Base-by-base conservation (phyloP, 2,113 vertebrate genomes). In the Bubalus kerabau region DNA sequence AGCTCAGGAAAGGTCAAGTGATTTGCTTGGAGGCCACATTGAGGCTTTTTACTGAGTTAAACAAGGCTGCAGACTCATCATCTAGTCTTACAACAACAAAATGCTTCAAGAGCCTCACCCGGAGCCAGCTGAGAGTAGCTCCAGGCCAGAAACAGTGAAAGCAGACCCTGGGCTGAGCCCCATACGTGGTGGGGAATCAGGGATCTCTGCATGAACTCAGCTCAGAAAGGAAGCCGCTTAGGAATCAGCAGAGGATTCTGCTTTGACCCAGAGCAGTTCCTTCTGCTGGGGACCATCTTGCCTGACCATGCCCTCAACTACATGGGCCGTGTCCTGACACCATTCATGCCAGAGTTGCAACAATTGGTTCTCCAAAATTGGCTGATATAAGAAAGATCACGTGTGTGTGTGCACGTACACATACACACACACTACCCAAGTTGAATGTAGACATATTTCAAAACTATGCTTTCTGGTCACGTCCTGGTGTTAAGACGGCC, bases 151-250 rank as follows among this genome's bases (percentile, higher is more conserved):
- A 50, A 16, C 3, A 12, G 50, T 12, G 17, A 54, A n/a, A 50
- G 13, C 43, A 82, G 30, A 7, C 28, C 14, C 2, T 10, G 4
- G 4, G 60, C 85, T 17, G 12, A n/a, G 60, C 30, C 2, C 40
- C 28, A 23, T 7, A 12, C 0, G 0, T 2, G 21, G 30, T 30
- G 23, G 71, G 67, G 30, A 6, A 16, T 56, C 46, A 3, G 52
- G n/a, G 36, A 7, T 76, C 24, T 2, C 7, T 15, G 14, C 28
- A 6, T 7, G 24, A 64, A 32, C 30, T 14, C n/a, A 8, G 54
- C 62, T 24, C 23, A 59, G 40, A 21, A 40, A 28, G 32, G 84
- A 87, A 87, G 21, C 3, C n/a, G 9, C 21, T 40, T 21, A 11
- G 76, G 3, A 26, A 46, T 67, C 28, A 50, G 40, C 43, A 43